Conservation (phyloP, 1,140 invertebrate genomes). For the Orchestia grillus region DNA sequence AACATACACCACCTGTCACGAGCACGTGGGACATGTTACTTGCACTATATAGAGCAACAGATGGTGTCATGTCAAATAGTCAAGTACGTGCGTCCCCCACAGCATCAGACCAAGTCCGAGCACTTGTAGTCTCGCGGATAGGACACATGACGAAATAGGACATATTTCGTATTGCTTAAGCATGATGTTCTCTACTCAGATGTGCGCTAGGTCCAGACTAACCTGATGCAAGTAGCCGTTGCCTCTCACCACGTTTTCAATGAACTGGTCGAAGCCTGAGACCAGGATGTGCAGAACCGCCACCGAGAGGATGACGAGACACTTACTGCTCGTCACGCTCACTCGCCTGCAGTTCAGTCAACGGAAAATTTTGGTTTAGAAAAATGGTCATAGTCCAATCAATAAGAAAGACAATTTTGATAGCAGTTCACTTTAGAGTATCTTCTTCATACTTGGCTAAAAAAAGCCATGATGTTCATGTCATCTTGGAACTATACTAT, state of each 20-base stretch:
- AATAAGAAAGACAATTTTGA: no score
- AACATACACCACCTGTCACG: not conserved
- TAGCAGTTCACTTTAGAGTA: no score
- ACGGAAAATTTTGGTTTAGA: not conserved
- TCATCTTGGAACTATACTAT: no score
- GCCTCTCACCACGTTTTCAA: slow-evolving; percentile 59
- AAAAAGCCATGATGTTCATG: no score
- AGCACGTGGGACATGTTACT: no score
- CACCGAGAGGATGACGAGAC: slow-evolving; percentile 75
- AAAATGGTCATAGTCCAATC: not conserved
- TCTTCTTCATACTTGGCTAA: no score
- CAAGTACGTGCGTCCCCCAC: not conserved
- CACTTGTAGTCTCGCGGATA: not conserved
- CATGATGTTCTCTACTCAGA: not conserved
- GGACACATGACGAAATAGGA: not conserved
- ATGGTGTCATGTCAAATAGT: no score
- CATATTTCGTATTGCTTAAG: not conserved
- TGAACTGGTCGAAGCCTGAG: slow-evolving; percentile 59
- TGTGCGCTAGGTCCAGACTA: not conserved
- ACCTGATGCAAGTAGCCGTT: slow-evolving; percentile 59
- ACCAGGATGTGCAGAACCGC: slow-evolving; percentile 55
- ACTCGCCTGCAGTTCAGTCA: slow-evolving; percentile 58
- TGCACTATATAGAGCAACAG: no score
- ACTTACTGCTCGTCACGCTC: slow-evolving; percentile 57
- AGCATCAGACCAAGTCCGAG: not conserved